Percentiles rank a stretch among this genome's conserved stretches.
Evolutionary conservation across 2,888 invertebrate species (phyloP).

Genomic region (Fragum whitleyi): DNA sequence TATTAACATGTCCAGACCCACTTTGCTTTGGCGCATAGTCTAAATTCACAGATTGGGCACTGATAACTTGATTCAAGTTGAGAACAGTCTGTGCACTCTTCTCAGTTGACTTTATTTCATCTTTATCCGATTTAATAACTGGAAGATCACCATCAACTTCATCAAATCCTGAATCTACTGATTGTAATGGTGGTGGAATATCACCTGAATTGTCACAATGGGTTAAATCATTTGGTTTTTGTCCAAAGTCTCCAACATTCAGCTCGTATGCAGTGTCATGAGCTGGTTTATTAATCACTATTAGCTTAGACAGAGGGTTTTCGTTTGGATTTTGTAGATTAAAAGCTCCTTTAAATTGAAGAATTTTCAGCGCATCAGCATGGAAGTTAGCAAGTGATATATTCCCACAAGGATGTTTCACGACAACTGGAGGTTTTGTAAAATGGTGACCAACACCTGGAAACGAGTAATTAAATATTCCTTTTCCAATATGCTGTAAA

Average conservation of each 20-base stretch:
- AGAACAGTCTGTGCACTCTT: neutral
- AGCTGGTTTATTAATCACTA: neutral
- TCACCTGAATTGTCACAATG: neutral
- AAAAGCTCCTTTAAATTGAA: conserved; percentile 10
- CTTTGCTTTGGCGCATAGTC: conserved; percentile 4
- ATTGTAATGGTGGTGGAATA: conserved; percentile 4
- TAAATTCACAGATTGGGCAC: neutral
- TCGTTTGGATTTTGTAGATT: neutral
- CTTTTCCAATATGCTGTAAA: neutral
- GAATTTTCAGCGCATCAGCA: conserved; percentile 16
- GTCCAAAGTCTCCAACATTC: conserved; percentile 4
- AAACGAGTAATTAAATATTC: conserved; percentile 1
- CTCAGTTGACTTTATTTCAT: conserved; percentile 27
- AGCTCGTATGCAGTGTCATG: conserved; percentile 14
- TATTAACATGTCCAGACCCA: neutral
- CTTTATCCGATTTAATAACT: conserved; percentile 41
- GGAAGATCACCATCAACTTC: conserved; percentile 59
- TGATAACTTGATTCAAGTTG: conserved; percentile 10
- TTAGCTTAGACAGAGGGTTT: neutral
- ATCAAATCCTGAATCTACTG: conserved; percentile 39
- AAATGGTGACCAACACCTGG: neutral
- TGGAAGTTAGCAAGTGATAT: conserved; percentile 10
- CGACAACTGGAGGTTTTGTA: neutral
- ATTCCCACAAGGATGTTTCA: conserved; percentile 5
- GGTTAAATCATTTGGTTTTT: neutral